Evolutionary conservation across 2,888 invertebrate species (phyloP).

Genomic region (Dryobotodes eremita): DNA sequence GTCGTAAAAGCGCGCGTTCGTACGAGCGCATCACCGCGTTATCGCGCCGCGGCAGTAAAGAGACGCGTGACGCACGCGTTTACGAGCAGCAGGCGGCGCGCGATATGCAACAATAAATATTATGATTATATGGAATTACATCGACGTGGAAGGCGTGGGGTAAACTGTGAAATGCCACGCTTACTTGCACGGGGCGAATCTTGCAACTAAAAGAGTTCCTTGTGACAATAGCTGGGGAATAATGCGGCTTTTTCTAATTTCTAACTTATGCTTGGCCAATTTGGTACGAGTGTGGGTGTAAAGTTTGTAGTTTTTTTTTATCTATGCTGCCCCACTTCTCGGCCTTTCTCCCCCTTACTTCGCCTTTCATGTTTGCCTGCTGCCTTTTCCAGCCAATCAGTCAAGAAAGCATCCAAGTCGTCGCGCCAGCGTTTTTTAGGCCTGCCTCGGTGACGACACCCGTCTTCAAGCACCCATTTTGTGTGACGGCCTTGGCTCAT

Average conservation of each 20-base stretch:
- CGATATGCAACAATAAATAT: slow-evolving; percentile 51
- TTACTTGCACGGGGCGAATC: background rate
- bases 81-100: slow-evolving; percentile 45
- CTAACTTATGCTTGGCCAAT: background rate
- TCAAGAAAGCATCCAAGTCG: too few relatives aligned
- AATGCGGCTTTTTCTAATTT: background rate
- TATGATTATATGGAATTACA: slow-evolving; percentile 34
- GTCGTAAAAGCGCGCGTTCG: slow-evolving; percentile 51
- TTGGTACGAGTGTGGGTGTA: background rate
- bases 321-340: too few relatives aligned
- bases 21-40: slow-evolving; percentile 37
- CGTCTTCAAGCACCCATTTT: too few relatives aligned
- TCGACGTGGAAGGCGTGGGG: background rate
- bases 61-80: slow-evolving; percentile 41
- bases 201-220: background rate
- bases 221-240: background rate
- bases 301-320: background rate
- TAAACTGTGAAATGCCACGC: background rate
- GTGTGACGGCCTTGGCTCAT: too few relatives aligned
- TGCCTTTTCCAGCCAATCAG: too few relatives aligned
- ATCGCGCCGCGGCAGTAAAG: slow-evolving; percentile 46
- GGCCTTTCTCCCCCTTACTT: too few relatives aligned
- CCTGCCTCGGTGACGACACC: too few relatives aligned
- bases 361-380: too few relatives aligned
- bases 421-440: too few relatives aligned